Conservation (phyloP, 2,797 vertebrate genomes). For the Ctenosaura bakeri region DNA sequence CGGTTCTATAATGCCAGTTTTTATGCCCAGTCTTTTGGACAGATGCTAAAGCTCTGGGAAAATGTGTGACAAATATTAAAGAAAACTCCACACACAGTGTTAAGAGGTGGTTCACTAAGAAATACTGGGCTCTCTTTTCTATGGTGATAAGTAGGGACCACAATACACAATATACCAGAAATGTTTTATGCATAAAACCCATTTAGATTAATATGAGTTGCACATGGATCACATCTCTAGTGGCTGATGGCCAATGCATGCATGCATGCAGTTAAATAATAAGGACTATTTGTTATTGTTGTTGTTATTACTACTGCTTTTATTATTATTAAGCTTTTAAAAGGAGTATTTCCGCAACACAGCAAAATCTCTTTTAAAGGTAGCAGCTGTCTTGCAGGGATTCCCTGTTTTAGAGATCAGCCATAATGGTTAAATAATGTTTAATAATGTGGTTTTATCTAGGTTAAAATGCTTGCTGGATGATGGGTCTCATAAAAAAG, state of each 20-base stretch:
- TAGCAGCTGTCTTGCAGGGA: slow-evolving; percentile 10
- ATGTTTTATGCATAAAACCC: no score
- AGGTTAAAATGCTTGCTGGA: background rate
- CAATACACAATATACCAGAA: background rate
- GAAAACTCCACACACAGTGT: background rate
- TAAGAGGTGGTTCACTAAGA: slow-evolving; percentile 31
- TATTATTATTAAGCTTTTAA: background rate
- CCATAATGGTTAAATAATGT: background rate
- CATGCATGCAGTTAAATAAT: fast-evolving
- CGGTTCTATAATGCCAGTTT: background rate
- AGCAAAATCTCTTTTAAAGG: background rate
- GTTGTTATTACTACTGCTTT: background rate
- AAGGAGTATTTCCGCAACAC: background rate
- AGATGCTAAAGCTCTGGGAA: background rate
- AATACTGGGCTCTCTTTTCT: background rate
- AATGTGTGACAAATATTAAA: slow-evolving; percentile 32
- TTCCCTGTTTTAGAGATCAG: background rate
- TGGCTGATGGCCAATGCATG: background rate
- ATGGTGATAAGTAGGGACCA: fast-evolving
- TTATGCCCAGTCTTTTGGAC: slow-evolving; percentile 1
- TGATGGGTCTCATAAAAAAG: background rate
- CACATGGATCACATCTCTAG: background rate
- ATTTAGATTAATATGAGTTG: slow-evolving; percentile 6
- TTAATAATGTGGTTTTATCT: background rate
- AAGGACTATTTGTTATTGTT: background rate